Conservation (phyloP, 2,797 vertebrate genomes). For the Serranus cabrilla region DNA sequence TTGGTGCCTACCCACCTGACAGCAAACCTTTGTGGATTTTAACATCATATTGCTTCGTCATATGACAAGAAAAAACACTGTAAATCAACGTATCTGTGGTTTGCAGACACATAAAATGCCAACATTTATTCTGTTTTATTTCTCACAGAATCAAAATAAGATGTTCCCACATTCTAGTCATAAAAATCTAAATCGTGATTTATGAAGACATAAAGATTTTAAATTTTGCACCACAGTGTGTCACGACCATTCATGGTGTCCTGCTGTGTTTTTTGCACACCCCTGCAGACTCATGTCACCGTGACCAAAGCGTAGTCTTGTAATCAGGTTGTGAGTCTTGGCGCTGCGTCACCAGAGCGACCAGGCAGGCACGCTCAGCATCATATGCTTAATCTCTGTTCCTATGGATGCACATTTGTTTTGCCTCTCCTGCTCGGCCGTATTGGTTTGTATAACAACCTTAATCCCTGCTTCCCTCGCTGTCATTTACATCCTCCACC, state of each 20-base stretch:
- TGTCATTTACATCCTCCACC: not conserved
- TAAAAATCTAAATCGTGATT: not conserved
- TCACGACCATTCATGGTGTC: not conserved
- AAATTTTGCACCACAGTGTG: not conserved
- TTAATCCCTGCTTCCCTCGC: not conserved
- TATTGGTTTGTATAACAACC: not conserved
- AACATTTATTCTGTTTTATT: not conserved
- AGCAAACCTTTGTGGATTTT: too few relatives aligned
- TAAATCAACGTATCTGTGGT: too few relatives aligned
- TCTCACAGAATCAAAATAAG: not conserved
- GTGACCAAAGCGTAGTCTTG: conserved; percentile 3
- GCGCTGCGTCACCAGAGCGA: not conserved
- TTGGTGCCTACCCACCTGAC: too few relatives aligned
- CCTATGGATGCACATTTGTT: not conserved
- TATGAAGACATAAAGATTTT: not conserved
- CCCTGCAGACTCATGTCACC: not conserved
- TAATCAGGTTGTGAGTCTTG: not conserved
- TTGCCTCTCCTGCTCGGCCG: not conserved
- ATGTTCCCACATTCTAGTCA: not conserved
- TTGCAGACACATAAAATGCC: too few relatives aligned
- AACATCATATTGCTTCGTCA: too few relatives aligned
- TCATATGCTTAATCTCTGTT: conserved; percentile 3
- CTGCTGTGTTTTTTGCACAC: conserved; percentile 1
- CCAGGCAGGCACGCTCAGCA: not conserved
- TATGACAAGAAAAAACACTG: too few relatives aligned